Conservation (phyloP, 64 coral and sea anemone genomes). For the Montipora cactus region DNA sequence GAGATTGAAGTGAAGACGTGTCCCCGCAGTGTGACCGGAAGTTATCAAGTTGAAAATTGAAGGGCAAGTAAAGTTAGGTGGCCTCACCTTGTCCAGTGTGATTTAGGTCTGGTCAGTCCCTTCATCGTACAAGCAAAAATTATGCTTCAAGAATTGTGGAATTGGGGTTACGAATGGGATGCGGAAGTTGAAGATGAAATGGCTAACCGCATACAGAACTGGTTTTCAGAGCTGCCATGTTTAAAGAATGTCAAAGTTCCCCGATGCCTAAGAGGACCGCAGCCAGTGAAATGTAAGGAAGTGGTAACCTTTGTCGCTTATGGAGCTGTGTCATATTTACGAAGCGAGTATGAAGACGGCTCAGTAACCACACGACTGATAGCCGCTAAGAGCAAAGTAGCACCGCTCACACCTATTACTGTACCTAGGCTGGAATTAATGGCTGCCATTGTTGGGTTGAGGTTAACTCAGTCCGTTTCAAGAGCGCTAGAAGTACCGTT, state of each 20-base stretch:
- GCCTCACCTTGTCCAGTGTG: slow-evolving; percentile 47
- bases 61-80: slow-evolving; percentile 30
- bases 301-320: slow-evolving; percentile 68
- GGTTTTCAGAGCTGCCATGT: slow-evolving; percentile 29
- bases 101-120: too few species aligned
- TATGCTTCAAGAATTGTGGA: too few species aligned
- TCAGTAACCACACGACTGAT: slow-evolving; percentile 12
- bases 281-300: slow-evolving; percentile 1
- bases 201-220: neutral
- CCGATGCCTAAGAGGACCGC: slow-evolving; percentile 21
- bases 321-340: slow-evolving; percentile 42
- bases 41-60: slow-evolving; percentile 71
- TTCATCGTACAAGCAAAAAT: too few species aligned
- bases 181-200: neutral
- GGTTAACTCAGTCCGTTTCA: neutral
- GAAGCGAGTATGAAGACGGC: slow-evolving; percentile 10
- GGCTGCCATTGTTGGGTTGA: neutral
- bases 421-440: slow-evolving; percentile 15
- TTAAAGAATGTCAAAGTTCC: slow-evolving; percentile 33
- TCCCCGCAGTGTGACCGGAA: slow-evolving; percentile 50
- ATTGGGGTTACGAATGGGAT: neutral
- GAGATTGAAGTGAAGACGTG: slow-evolving; percentile 69
- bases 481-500: neutral
- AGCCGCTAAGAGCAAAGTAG: slow-evolving; percentile 37
- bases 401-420: slow-evolving; percentile 25